phyloP scores from a whole-genome alignment of 2,888 invertebrate species.

The Drosophila anomalipes region DNA sequence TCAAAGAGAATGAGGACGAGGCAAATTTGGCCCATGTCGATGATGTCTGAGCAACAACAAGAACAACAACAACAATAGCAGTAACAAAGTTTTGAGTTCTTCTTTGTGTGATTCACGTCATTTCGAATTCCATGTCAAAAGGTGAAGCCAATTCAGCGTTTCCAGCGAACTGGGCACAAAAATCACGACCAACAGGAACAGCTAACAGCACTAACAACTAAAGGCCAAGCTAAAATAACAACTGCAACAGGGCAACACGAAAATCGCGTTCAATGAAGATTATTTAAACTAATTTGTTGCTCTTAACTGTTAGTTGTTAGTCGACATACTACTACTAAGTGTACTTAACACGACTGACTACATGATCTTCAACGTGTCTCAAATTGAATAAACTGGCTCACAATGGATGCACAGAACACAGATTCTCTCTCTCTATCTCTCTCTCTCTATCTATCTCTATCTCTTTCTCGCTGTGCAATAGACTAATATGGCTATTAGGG shows the following conservation, averaged over 20 bases:
- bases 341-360: conserved; percentile 19
- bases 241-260: conserved; percentile 66
- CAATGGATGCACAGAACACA: conserved; percentile 23
- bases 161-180: conserved; percentile 77
- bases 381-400: conserved; percentile 44
- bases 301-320: conserved; percentile 43
- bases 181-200: conserved; percentile 68
- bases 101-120: conserved; percentile 74
- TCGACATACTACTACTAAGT: conserved; percentile 42
- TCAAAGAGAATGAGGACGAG: conserved; percentile 69
- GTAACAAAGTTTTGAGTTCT: conserved; percentile 54
- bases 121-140: conserved; percentile 80
- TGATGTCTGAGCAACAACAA: conserved; percentile 29
- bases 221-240: conserved; percentile 30
- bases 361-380: conserved; percentile 46
- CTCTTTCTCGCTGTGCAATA: neutral
- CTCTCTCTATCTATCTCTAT: neutral
- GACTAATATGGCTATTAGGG: conserved; percentile 71
- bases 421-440: conserved; percentile 8
- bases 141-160: conserved; percentile 78
- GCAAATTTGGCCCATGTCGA: conserved; percentile 51
- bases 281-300: conserved; percentile 69
- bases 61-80: conserved; percentile 10
- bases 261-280: conserved; percentile 63
- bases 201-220: conserved; percentile 36